These are phyloP conservation scores for Stomatorhinus walkeri DNA, from an alignment of 2,797 vertebrate genomes.

Conservation along the genomic window DNA sequence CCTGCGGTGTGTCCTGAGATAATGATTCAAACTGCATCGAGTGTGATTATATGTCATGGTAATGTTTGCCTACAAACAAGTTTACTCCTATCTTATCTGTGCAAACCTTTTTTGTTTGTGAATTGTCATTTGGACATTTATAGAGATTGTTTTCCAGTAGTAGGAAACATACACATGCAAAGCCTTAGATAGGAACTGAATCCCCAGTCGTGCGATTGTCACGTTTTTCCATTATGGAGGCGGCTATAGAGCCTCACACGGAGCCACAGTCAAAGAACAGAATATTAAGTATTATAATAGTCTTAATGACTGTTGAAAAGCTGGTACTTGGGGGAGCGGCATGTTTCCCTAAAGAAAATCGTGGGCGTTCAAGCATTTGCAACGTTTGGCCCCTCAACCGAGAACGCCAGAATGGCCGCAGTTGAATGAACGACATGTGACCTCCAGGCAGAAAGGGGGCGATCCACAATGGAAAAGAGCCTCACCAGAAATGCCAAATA, in stretches of 20 bases:
- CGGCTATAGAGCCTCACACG: neutral
- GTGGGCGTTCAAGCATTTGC: neutral
- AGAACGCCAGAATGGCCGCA: neutral
- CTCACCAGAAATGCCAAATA: neutral
- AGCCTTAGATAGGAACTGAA: neutral
- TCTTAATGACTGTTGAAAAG: neutral
- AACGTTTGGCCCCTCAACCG: neutral
- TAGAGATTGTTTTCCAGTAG: neutral
- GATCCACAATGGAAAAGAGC: neutral
- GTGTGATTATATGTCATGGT: neutral
- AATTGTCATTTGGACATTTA: neutral
- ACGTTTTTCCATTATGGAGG: neutral
- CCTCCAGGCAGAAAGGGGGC: neutral
- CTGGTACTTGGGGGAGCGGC: neutral
- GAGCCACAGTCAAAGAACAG: neutral
- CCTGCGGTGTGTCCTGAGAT: neutral
- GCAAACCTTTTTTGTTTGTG: neutral
- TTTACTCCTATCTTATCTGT: neutral
- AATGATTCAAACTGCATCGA: neutral
- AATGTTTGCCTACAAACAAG: neutral
- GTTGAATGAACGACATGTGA: neutral
- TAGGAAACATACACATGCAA: neutral
- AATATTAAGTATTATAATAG: neutral
- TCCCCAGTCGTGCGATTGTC: neutral
- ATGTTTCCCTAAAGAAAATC: neutral